Conservation (phyloP, 2,888 invertebrate species). For the Sceliomorpha sp. region DNA sequence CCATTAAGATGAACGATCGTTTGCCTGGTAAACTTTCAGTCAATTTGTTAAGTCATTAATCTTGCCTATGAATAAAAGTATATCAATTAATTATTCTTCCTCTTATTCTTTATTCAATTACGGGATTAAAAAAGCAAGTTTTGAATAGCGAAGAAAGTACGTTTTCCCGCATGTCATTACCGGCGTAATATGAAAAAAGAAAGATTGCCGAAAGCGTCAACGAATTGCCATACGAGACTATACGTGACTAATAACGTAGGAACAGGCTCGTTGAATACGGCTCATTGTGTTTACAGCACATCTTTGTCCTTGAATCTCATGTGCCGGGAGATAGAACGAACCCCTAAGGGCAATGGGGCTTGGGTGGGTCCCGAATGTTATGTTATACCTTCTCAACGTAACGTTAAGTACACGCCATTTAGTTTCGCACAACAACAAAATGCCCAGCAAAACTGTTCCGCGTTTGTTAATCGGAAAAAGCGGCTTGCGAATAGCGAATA, state of each 20-base stretch:
- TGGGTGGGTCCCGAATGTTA: constrained; percentile 50
- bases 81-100: no score
- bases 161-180: constrained; percentile 27
- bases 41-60: no score
- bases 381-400: constrained; percentile 31
- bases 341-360: constrained; percentile 54
- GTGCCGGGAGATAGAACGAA: constrained; percentile 43
- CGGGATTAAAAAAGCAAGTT: no score
- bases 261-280: constrained; percentile 36
- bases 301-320: constrained; percentile 49
- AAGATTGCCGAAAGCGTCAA: constrained; percentile 42
- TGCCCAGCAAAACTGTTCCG: neutral
- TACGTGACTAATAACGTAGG: constrained; percentile 51
- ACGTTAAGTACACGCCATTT: constrained; percentile 23
- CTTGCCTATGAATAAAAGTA: no score
- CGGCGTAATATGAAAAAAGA: constrained; percentile 34
- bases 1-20: no score
- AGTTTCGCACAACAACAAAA: constrained; percentile 13
- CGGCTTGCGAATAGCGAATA: neutral
- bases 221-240: no score
- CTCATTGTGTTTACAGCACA: constrained; percentile 48
- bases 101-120: no score
- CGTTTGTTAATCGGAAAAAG: constrained; percentile 3
- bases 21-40: no score
- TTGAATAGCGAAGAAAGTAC: constrained; percentile 6